Evolutionary conservation across 2,888 invertebrate genomes (phyloP), one percentile per base, ranked within the genome.

Genomic region (Nymphalis c-album): DNA sequence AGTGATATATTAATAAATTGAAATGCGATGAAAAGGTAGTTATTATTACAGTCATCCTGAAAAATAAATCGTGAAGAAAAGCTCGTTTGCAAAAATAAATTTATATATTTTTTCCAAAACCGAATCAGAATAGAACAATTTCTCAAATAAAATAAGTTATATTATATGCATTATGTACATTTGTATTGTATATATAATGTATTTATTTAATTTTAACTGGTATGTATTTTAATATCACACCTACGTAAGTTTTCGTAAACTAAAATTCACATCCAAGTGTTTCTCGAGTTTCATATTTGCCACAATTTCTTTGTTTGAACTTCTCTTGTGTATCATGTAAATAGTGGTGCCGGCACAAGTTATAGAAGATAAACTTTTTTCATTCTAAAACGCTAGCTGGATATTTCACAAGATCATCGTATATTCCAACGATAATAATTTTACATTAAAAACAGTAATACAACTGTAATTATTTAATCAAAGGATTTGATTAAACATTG

Each of bases 281-380:
- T 45, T 59, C 18, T 57, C 18, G 53, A 60, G 47, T 68, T 68
- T 59, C 47, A 51, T 63, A 47, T 71, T 65, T 53, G 59, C 35
- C 26, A 26, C 53, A 26, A 57, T 63, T 68, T 66, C 68, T 68
- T 68, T 58, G 63, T 70, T 63, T 65, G 63, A 60, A 63, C 57
- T 64, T 64, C 65, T 60, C 53, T 53, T 61, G 58, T 63, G 63
- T 68, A 46, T 58, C 20, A 31, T 59, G 60, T 60, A 63, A 68
- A 68, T 53, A 66, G 68, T 61, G 20, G 48, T 55, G 40, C 62
- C 40, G 45, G 47, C 53, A 48, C 53, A 64, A 48, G 46, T 45
- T 18, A 50, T 16, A 46, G 55, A 22, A 58, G 57, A 61, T 65
- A 65, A 71, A 68, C 31, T 71, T 71, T 71, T 71, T 71, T 66